Conservation (phyloP, 2,113 vertebrate genomes). For the Oreotrochilus melanogaster region DNA sequence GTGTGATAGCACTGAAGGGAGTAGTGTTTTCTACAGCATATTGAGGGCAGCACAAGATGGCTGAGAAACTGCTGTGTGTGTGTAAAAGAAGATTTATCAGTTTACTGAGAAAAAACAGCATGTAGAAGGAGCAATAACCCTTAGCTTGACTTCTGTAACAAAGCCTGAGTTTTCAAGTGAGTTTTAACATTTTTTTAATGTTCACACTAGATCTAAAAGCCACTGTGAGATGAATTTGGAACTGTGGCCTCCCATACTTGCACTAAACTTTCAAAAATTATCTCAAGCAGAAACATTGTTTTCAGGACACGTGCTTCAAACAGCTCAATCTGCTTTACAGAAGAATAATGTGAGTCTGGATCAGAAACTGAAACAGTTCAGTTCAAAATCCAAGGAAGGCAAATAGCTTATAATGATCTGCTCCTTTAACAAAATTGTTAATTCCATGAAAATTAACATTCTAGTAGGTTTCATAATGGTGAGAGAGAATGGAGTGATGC, state of each 20-base stretch:
- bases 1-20: not conserved
- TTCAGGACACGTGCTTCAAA: not conserved
- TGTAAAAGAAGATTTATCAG: not conserved
- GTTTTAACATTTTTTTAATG: not conserved
- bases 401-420: not conserved
- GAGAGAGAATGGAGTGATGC: not conserved
- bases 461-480: not conserved
- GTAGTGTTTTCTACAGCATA: not conserved
- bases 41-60: not conserved
- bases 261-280: not conserved
- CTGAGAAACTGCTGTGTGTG: not conserved
- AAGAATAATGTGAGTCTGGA: not conserved
- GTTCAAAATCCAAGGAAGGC: not conserved
- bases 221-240: not conserved
- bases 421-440: not conserved
- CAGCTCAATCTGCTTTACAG: not conserved
- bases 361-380: not conserved
- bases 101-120: not conserved
- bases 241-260: not conserved
- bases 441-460: not conserved
- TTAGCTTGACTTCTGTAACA: not conserved
- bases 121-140: not conserved
- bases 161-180: not conserved
- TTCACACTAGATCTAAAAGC: fast-evolving
- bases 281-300: not conserved